Conservation (phyloP, 2,888 invertebrate genomes). For the Dicyrtoma fusca region DNA sequence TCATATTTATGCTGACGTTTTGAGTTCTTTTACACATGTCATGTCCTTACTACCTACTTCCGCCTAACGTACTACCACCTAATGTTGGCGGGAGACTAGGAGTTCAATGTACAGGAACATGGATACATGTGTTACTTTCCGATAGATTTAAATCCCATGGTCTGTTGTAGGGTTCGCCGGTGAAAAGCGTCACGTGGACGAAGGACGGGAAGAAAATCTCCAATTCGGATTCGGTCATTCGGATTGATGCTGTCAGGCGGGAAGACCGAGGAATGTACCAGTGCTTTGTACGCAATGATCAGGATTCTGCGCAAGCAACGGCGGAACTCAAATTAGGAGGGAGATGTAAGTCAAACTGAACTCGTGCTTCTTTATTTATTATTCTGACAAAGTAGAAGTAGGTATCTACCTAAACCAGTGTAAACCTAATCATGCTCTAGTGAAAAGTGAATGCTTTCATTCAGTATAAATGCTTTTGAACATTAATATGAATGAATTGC, state of each 20-base stretch:
- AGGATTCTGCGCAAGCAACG: slow-evolving; percentile 89
- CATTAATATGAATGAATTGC: too few relatives aligned
- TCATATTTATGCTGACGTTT: neutral
- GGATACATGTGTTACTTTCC: too few relatives aligned
- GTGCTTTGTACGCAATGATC: slow-evolving; percentile 83
- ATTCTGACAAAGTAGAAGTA: too few relatives aligned
- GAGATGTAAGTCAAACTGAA: slow-evolving; percentile 68
- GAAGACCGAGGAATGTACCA: slow-evolving; percentile 98
- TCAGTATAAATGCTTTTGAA: too few relatives aligned
- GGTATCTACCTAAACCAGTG: too few relatives aligned
- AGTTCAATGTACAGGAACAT: neutral
- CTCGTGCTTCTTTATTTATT: neutral
- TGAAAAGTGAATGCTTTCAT: too few relatives aligned
- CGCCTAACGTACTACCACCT: too few relatives aligned
- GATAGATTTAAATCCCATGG: slow-evolving; percentile 1
- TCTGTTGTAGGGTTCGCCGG: slow-evolving; percentile 73
- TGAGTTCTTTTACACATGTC: neutral
- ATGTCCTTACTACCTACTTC: too few relatives aligned
- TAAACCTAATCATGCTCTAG: too few relatives aligned
- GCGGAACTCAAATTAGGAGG: slow-evolving; percentile 92
- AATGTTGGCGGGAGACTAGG: neutral
- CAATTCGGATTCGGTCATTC: slow-evolving; percentile 76
- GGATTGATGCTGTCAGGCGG: slow-evolving; percentile 87
- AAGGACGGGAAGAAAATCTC: slow-evolving; percentile 88
- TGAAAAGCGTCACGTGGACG: slow-evolving; percentile 87